These are phyloP conservation scores for Tragelaphus strepsiceros DNA, from an alignment of 2,113 vertebrate species.

Conservation along the genomic window DNA sequence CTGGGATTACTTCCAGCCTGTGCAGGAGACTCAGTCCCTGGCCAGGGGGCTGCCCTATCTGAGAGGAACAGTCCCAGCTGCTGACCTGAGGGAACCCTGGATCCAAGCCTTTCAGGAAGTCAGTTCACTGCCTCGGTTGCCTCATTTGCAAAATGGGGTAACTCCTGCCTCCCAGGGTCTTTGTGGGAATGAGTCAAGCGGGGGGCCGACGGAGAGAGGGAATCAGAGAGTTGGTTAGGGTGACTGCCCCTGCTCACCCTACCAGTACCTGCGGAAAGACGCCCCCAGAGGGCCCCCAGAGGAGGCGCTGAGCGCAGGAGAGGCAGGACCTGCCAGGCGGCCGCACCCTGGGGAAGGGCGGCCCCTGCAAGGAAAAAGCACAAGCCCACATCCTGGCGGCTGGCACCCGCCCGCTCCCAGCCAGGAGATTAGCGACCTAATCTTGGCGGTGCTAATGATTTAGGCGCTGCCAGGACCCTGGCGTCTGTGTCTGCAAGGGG, in stretches of 20 bases:
- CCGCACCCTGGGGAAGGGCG: not conserved
- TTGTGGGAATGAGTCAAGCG: not conserved
- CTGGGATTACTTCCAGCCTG: not conserved
- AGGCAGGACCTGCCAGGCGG: not conserved
- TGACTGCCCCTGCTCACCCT: not conserved
- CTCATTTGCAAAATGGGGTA: not conserved
- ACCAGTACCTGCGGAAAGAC: not conserved
- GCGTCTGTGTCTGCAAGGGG: not conserved
- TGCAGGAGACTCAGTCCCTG: not conserved
- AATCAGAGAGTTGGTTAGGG: not conserved
- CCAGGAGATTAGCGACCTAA: constrained; percentile 58
- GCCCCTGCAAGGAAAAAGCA: not conserved
- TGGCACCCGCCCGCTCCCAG: not conserved
- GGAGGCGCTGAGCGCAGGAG: accelerated
- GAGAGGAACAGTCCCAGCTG: accelerated
- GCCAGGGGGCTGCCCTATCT: not conserved
- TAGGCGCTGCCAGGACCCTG: constrained; percentile 51
- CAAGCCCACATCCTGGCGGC: not conserved
- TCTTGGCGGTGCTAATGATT: constrained; percentile 51
- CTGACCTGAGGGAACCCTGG: not conserved
- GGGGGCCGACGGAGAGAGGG: not conserved
- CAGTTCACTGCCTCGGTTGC: not conserved
- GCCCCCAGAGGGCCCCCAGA: not conserved
- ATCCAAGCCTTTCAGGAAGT: not conserved
- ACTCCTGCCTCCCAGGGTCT: not conserved